A percentile compares a stretch with the other conserved stretches of the same genome.
phyloP scores from a whole-genome alignment of 2,113 vertebrate species.

The Xiphophorus maculatus region DNA sequence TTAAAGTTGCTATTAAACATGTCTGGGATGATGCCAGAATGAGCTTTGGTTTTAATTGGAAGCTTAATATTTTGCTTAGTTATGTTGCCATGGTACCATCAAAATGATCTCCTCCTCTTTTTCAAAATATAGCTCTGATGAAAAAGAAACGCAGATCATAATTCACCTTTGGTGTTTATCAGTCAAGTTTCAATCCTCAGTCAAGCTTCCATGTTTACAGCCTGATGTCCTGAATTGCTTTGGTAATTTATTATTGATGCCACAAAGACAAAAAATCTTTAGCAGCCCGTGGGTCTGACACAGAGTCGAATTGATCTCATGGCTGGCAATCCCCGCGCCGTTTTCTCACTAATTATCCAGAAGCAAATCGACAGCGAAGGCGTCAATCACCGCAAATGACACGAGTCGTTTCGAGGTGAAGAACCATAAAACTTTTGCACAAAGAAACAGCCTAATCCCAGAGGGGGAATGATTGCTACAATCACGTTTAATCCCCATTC shows the following conservation, averaged over 20 bases:
- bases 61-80: constrained; percentile 15
- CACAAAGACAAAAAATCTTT: constrained; percentile 19
- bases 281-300: constrained; percentile 19
- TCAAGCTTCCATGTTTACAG: constrained; percentile 26
- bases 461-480: constrained; percentile 13
- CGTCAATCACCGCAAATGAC: constrained; percentile 41
- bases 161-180: constrained; percentile 26
- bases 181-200: not conserved
- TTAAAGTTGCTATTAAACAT: constrained; percentile 46
- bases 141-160: constrained; percentile 16
- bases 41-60: constrained; percentile 61
- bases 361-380: constrained; percentile 40
- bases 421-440: constrained; percentile 38
- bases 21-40: constrained; percentile 34
- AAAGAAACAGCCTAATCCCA: constrained; percentile 13
- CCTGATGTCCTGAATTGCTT: constrained; percentile 14
- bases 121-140: constrained; percentile 5
- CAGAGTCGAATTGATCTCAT: constrained; percentile 50
- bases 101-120: not conserved
- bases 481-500: constrained; percentile 44
- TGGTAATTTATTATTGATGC: constrained; percentile 25
- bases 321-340: constrained; percentile 23
- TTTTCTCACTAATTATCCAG: constrained; percentile 54
- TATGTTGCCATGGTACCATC: not conserved
- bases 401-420: constrained; percentile 27